Evolutionary conservation across 2,888 invertebrate species (phyloP).

Genomic region (Acleris laterana): DNA sequence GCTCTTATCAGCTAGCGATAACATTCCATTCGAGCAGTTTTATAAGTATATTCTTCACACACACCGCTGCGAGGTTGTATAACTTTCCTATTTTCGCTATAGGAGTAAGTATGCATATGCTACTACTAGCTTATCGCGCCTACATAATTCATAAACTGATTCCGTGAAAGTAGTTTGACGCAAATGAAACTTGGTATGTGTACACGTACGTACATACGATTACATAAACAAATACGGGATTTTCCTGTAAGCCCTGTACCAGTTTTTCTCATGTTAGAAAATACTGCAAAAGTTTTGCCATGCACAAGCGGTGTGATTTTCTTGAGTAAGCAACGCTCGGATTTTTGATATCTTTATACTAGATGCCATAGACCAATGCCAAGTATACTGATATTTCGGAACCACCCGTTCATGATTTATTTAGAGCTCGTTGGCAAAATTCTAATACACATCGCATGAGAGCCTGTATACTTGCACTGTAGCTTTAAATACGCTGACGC

Average conservation of each 20-base stretch:
- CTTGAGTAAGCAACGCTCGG: too few species aligned
- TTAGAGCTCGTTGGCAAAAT: too few species aligned
- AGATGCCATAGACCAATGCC: too few species aligned
- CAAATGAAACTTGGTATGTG: constrained; percentile 9
- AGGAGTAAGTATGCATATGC: neutral
- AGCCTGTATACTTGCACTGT: too few species aligned
- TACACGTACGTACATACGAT: neutral
- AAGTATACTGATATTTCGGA: too few species aligned
- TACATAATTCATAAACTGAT: constrained; percentile 21
- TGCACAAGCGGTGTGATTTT: too few species aligned
- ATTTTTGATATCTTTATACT: too few species aligned
- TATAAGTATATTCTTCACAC: constrained; percentile 8
- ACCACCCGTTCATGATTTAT: too few species aligned
- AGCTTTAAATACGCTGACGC: too few species aligned
- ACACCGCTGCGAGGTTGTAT: neutral
- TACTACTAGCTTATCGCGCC: constrained; percentile 22
- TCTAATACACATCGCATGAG: too few species aligned
- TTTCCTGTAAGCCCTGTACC: neutral
- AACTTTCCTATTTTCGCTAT: constrained; percentile 6
- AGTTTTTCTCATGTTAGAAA: too few species aligned
- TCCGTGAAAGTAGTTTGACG: constrained; percentile 24
- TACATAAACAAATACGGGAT: neutral
- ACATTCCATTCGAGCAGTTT: constrained; percentile 15
- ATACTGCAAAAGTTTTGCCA: too few species aligned
- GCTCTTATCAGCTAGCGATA: constrained; percentile 20